Percentiles rank a stretch among this genome's conserved stretches.
These are phyloP conservation scores for Nineta flava DNA, from an alignment of 2,888 invertebrate genomes.

Conservation along the genomic window DNA sequence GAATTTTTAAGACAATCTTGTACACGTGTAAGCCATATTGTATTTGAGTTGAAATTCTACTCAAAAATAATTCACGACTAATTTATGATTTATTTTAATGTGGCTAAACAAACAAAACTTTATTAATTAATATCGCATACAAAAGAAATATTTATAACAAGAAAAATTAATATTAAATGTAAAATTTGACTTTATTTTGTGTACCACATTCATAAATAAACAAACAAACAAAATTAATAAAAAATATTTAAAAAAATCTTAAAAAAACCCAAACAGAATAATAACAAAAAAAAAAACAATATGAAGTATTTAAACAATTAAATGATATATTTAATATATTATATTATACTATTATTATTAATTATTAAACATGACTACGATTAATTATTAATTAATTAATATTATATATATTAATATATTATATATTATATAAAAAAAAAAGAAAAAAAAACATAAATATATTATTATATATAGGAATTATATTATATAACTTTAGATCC, in stretches of 20 bases:
- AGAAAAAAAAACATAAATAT: background rate
- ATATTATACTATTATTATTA: conserved; percentile 3
- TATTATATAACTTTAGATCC: conserved; percentile 6
- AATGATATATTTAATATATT: background rate
- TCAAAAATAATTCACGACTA: no score
- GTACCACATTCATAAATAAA: conserved; percentile 5
- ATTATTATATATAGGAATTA: conserved; percentile 5
- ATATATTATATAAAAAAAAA: conserved; percentile 2
- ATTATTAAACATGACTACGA: conserved; percentile 2
- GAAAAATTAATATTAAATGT: background rate
- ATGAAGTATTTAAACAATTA: background rate
- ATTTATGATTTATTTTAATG: no score
- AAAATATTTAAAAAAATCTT: no score
- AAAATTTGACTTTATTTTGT: conserved; percentile 9
- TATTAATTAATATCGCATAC: no score
- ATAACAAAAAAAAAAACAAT: no score
- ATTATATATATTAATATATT: conserved; percentile 2
- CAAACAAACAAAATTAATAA: no score
- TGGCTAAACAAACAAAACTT: no score
- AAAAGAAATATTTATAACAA: no score
- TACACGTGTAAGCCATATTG: no score
- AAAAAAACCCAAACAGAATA: no score
- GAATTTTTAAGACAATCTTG: no score
- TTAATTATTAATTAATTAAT: conserved; percentile 6
- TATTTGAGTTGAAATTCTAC: no score